Evolutionary conservation across 2,797 vertebrate species (phyloP).

Genomic region (Clarias platycephalus): DNA sequence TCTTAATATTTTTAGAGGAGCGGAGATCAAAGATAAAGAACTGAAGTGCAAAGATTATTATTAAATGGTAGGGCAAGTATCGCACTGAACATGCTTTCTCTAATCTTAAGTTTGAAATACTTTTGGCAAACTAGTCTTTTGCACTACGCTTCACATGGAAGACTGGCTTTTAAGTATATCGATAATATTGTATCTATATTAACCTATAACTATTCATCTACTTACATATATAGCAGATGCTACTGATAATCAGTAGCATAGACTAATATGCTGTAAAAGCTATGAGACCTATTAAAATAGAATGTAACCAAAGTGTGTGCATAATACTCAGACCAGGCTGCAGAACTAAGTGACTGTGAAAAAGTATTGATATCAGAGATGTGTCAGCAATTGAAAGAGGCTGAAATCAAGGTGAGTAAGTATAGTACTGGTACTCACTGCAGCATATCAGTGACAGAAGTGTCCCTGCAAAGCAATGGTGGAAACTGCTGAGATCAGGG

Average conservation of each 20-base stretch:
- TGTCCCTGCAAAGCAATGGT: conserved; percentile 36
- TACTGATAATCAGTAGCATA: not conserved
- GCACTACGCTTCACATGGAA: not conserved
- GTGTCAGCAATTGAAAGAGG: conserved; percentile 40
- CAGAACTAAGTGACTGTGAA: conserved; percentile 5
- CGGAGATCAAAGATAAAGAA: conserved; percentile 6
- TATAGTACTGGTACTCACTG: conserved; percentile 44
- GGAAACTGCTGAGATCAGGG: conserved; percentile 55
- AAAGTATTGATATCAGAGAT: conserved; percentile 35
- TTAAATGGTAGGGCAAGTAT: not conserved
- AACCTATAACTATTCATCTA: not conserved
- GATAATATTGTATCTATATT: not conserved
- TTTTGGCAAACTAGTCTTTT: not conserved
- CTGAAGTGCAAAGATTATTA: not conserved
- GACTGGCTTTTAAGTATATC: not conserved
- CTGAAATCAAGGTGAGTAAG: conserved; percentile 39
- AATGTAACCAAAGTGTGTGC: not conserved
- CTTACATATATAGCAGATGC: not conserved
- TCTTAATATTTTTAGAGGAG: conserved; percentile 2
- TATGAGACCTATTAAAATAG: not conserved
- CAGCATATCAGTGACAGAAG: conserved; percentile 48
- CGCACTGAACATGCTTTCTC: not conserved
- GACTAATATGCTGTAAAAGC: not conserved
- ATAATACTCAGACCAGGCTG: not conserved
- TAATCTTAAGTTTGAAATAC: not conserved